Percentiles rank a stretch among this genome's conserved stretches.
These are phyloP conservation scores for Leptodactylus fuscus DNA, from an alignment of 2,113 vertebrate species.

Conservation along the genomic window DNA sequence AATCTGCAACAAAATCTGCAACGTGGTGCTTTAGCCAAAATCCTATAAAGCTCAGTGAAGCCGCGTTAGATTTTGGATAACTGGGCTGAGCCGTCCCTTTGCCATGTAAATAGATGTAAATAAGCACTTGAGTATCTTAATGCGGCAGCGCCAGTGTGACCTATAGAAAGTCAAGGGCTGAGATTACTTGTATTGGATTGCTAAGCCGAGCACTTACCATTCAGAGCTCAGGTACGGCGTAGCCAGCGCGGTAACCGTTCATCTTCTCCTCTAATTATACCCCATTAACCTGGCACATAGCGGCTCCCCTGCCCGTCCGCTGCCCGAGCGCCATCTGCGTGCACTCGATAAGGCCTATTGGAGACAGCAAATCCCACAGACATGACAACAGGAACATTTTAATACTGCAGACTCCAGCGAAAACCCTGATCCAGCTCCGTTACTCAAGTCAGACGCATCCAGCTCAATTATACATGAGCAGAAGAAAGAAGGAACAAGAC, in stretches of 20 bases:
- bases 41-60: too few relatives aligned
- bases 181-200: neutral
- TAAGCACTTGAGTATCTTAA: neutral
- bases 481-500: conserved; percentile 54
- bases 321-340: conserved; percentile 79
- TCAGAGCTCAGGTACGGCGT: conserved; percentile 74
- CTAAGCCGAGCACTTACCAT: conserved; percentile 72
- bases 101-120: too few relatives aligned
- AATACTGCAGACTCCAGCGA: conserved; percentile 67
- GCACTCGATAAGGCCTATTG: conserved; percentile 78
- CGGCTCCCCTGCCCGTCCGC: conserved; percentile 76
- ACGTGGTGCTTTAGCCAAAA: too few relatives aligned
- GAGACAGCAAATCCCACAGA: conserved; percentile 69
- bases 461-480: conserved; percentile 63
- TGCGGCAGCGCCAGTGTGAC: neutral
- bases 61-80: too few relatives aligned
- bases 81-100: too few relatives aligned
- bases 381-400: conserved; percentile 65
- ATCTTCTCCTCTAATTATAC: conserved; percentile 86
- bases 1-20: too few relatives aligned
- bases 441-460: conserved; percentile 46
- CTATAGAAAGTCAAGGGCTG: too few relatives aligned
- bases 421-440: conserved; percentile 56
- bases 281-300: conserved; percentile 83
- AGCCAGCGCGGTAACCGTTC: conserved; percentile 76